Conservation (phyloP, 1,140 invertebrate genomes). For the Wasmannia auropunctata region DNA sequence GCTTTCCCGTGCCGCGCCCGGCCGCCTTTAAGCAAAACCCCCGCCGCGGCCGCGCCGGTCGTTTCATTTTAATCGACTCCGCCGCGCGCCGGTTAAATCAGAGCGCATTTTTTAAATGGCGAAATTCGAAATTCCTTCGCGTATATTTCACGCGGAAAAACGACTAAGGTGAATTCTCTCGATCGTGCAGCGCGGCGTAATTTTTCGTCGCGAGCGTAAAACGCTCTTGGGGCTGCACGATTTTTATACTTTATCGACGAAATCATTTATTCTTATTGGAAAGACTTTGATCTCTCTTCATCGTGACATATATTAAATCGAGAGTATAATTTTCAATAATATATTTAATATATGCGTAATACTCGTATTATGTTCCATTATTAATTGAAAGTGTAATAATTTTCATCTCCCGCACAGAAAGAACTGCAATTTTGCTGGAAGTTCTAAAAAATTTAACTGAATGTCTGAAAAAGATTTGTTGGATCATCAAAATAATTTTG, state of each 20-base stretch:
- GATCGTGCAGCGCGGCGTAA: background rate
- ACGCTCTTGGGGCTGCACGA: no score
- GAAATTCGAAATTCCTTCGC: conserved; percentile 8
- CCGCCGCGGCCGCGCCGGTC: no score
- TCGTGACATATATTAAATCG: no score
- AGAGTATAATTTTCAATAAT: background rate
- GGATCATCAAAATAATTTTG: no score
- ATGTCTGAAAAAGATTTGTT: no score
- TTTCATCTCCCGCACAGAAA: background rate
- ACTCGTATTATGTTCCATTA: background rate
- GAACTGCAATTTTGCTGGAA: no score
- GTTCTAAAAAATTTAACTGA: no score
- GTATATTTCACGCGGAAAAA: background rate
- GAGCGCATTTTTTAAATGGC: conserved; percentile 24
- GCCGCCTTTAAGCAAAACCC: background rate
- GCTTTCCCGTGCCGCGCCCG: background rate
- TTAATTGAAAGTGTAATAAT: background rate
- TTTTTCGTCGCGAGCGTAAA: background rate
- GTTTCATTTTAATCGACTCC: conserved; percentile 30
- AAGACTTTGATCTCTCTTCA: background rate
- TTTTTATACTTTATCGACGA: conserved; percentile 2
- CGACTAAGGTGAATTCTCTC: background rate
- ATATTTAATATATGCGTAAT: background rate
- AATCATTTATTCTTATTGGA: background rate
- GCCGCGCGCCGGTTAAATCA: background rate